A percentile compares a stretch with the other conserved stretches of the same genome.
Evolutionary conservation across 2,888 invertebrate genomes (phyloP).

Genomic region (Steinernema carpocapsae): DNA sequence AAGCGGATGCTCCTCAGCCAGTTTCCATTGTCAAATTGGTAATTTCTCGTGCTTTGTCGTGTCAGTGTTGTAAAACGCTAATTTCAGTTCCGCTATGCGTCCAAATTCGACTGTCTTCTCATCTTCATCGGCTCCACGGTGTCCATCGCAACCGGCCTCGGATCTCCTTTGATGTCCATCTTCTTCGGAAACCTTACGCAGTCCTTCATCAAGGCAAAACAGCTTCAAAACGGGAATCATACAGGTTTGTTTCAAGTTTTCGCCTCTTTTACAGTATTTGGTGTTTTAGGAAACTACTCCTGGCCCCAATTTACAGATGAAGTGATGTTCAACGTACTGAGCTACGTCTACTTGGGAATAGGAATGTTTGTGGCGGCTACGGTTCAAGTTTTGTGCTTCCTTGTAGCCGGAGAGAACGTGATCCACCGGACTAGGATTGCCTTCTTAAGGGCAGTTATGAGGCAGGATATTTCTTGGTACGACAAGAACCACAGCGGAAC

Average conservation of each 20-base stretch:
- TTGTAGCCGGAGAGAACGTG: slow-evolving; percentile 71
- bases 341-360: slow-evolving; percentile 42
- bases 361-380: slow-evolving; percentile 4
- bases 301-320: slow-evolving; percentile 10
- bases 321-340: slow-evolving; percentile 31
- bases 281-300: too few species aligned
- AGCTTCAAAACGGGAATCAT: background rate
- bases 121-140: slow-evolving; percentile 54
- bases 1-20: too few species aligned
- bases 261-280: background rate
- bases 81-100: slow-evolving; percentile 58
- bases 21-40: too few species aligned
- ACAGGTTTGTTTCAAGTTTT: background rate
- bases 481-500: slow-evolving; percentile 72
- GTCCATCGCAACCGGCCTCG: slow-evolving; percentile 58
- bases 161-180: slow-evolving; percentile 59
- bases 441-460: slow-evolving; percentile 71
- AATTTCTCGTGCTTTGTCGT: too few species aligned
- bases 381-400: slow-evolving; percentile 69
- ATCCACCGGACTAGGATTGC: slow-evolving; percentile 70
- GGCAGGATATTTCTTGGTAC: slow-evolving; percentile 71
- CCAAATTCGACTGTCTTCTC: slow-evolving; percentile 49
- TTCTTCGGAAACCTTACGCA: slow-evolving; percentile 58
- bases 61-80: too few species aligned
- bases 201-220: slow-evolving; percentile 43